Evolutionary conservation across 2,113 vertebrate species (phyloP).

Genomic region (Scomber colias): DNA sequence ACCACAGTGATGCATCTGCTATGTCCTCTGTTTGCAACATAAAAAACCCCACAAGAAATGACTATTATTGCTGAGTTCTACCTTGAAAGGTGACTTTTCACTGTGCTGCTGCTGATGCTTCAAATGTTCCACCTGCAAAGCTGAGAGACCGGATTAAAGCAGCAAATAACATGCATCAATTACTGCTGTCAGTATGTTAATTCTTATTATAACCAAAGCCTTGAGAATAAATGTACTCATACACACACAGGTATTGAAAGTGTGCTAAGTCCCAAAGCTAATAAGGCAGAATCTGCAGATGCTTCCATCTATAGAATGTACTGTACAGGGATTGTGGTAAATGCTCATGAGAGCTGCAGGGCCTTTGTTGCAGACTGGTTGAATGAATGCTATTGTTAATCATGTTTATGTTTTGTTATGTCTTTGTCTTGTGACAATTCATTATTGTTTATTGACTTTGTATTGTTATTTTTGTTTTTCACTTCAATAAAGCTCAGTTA

Average conservation of each 20-base stretch:
- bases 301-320: background rate
- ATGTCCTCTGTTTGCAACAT: constrained; percentile 24
- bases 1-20: constrained; percentile 25
- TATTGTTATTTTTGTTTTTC: constrained; percentile 45
- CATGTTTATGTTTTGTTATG: constrained; percentile 29
- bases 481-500: constrained; percentile 40
- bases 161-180: constrained; percentile 50
- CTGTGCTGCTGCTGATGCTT: constrained; percentile 36
- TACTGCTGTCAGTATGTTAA: constrained; percentile 21
- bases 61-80: background rate
- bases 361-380: background rate
- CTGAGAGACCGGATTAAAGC: constrained; percentile 43
- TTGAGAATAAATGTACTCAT: constrained; percentile 4
- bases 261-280: constrained; percentile 9
- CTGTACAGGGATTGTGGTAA: background rate
- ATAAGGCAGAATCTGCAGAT: constrained; percentile 11
- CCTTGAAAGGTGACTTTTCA: constrained; percentile 26
- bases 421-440: constrained; percentile 13
- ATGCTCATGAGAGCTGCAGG: constrained; percentile 14
- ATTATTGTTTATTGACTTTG: constrained; percentile 30
- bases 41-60: constrained; percentile 22
- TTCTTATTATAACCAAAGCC: constrained; percentile 36
- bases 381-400: constrained; percentile 29
- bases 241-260: background rate
- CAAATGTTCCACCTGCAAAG: constrained; percentile 47